Evolutionary conservation across 2,113 vertebrate species (phyloP).

Genomic region (Mystacornis crossleyi): DNA sequence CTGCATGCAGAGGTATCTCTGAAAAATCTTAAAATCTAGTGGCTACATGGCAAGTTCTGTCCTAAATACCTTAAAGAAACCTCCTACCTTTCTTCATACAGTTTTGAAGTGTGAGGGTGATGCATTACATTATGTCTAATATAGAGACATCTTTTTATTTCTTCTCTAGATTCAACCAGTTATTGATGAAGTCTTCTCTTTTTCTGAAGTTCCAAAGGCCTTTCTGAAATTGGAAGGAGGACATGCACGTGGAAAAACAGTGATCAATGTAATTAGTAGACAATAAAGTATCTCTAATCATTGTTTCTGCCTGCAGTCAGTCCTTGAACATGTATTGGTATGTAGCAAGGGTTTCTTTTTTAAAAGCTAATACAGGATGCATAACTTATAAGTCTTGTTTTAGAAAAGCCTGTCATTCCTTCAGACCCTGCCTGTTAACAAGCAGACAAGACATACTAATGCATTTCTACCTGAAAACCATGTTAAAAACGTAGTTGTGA

Average conservation of each 20-base stretch:
- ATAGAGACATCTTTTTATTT: neutral
- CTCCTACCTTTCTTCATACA: neutral
- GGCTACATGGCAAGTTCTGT: neutral
- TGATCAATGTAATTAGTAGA: slow-evolving; percentile 78
- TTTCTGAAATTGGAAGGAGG: slow-evolving; percentile 90
- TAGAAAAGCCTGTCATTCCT: neutral
- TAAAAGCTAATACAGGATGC: neutral
- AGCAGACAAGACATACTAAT: neutral
- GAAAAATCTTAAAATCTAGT: neutral
- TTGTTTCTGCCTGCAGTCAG: neutral
- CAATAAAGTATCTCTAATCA: slow-evolving; percentile 5
- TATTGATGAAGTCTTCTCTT: slow-evolving; percentile 88
- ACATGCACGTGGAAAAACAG: slow-evolving; percentile 93
- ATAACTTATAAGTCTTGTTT: neutral
- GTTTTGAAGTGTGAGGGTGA: neutral
- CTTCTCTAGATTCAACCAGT: slow-evolving; percentile 86
- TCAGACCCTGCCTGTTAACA: neutral
- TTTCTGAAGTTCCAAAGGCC: slow-evolving; percentile 89
- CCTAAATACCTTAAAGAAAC: neutral
- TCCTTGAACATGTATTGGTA: neutral
- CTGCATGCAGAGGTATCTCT: neutral
- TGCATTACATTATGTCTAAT: neutral
- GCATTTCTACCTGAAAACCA: neutral
- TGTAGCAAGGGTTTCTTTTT: neutral
- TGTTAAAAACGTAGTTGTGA: neutral